phyloP scores from a whole-genome alignment of 2,797 vertebrate genomes.

The Tolypeutes matacus region DNA sequence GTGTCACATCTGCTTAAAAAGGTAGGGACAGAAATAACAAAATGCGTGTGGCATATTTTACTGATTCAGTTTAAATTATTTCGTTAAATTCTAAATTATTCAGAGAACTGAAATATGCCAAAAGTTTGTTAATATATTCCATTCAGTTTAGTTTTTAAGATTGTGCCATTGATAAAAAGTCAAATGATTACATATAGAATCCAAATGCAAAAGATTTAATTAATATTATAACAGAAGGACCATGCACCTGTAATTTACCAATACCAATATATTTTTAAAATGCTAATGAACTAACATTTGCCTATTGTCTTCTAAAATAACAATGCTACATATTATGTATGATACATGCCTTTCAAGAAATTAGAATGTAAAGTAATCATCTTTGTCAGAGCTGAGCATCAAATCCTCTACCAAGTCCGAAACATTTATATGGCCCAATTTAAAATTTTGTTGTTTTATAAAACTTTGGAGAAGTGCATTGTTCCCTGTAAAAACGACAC shows the following conservation, averaged over 20 bases:
- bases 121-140: conserved; percentile 46
- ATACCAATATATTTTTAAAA: neutral
- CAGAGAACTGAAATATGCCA: conserved; percentile 67
- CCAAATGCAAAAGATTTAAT: neutral
- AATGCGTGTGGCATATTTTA: conserved; percentile 82
- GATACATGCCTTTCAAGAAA: conserved; percentile 44
- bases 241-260: neutral
- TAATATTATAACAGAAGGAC: neutral
- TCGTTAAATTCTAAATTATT: conserved; percentile 80
- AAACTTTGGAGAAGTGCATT: conserved; percentile 86
- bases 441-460: conserved; percentile 87
- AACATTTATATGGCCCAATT: conserved; percentile 77
- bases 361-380: neutral
- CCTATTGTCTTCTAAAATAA: neutral
- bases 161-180: neutral
- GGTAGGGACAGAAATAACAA: conserved; percentile 81
- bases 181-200: neutral
- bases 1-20: conserved; percentile 70
- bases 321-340: neutral
- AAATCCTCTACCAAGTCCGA: conserved; percentile 76
- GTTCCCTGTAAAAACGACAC: conserved; percentile 87
- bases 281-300: neutral
- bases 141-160: neutral
- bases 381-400: conserved; percentile 51
- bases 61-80: conserved; percentile 76